Evolutionary conservation across 2,113 vertebrate species (phyloP).

Genomic region (Pardalotus punctatus): DNA sequence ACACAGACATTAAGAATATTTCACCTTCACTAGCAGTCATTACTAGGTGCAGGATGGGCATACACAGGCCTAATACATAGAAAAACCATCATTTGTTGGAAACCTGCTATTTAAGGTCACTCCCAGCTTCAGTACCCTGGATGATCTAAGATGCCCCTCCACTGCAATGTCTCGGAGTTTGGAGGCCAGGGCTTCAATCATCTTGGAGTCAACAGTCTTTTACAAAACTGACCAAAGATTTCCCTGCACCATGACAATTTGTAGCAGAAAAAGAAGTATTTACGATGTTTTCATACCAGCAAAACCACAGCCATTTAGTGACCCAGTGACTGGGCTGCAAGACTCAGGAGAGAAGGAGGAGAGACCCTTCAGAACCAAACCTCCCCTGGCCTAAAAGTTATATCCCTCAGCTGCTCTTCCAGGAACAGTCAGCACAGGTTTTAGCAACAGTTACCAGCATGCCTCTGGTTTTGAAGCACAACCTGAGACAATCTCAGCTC

Average conservation of each 20-base stretch:
- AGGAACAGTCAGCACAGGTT: background rate
- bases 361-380: background rate
- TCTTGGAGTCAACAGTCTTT: background rate
- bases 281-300: rapidly evolving
- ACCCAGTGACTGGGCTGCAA: background rate
- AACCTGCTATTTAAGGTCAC: background rate
- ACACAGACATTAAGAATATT: background rate
- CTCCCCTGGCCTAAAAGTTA: background rate
- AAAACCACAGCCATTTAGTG: background rate
- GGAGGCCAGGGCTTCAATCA: background rate
- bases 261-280: background rate
- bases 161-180: background rate
- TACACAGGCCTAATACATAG: background rate
- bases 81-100: background rate
- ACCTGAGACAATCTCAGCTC: background rate
- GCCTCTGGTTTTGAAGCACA: background rate
- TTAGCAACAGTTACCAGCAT: background rate
- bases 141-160: background rate
- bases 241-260: background rate
- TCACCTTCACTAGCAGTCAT: background rate
- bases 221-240: background rate
- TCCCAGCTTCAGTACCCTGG: background rate
- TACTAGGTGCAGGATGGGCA: background rate
- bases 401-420: background rate
- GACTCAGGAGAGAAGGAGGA: background rate